Evolutionary conservation across 2,797 vertebrate genomes (phyloP).

Genomic region (Tokudaia tokunoshimensis): DNA sequence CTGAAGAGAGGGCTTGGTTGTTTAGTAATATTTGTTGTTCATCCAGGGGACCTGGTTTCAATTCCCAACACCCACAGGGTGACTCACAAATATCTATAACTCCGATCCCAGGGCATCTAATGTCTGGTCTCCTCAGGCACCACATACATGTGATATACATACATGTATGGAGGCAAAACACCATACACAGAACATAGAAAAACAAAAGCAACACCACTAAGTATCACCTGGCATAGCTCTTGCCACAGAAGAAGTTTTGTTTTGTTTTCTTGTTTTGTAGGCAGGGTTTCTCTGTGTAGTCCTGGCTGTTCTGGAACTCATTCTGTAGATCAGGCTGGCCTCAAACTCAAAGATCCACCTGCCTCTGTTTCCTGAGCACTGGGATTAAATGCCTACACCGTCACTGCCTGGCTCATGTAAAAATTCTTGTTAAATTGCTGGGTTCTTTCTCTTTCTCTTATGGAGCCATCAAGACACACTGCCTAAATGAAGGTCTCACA

Average conservation of each 20-base stretch:
- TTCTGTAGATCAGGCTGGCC: not conserved
- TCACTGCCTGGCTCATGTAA: not conserved
- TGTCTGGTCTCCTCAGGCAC: not conserved
- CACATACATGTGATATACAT: not conserved
- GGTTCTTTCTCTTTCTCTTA: not conserved
- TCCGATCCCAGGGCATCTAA: not conserved
- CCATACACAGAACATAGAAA: not conserved
- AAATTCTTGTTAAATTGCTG: not conserved
- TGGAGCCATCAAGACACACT: not conserved
- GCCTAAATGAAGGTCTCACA: not conserved
- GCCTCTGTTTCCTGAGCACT: not conserved
- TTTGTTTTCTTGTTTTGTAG: not conserved
- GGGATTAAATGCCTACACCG: not conserved
- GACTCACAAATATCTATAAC: not conserved
- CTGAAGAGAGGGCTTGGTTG: not conserved
- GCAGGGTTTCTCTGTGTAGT: not conserved
- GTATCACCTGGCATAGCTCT: constrained; percentile 3
- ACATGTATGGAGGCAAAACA: not conserved
- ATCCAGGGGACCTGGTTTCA: not conserved
- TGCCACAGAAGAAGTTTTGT: not conserved
- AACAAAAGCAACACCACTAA: not conserved
- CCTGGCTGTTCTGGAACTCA: not conserved
- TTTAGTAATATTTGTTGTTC: not conserved
- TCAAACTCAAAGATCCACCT: not conserved
- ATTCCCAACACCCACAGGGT: too few species aligned